Percentiles rank a stretch among this genome's conserved stretches.
phyloP scores from a whole-genome alignment of 2,113 vertebrate genomes.

The Urocolius indicus region DNA sequence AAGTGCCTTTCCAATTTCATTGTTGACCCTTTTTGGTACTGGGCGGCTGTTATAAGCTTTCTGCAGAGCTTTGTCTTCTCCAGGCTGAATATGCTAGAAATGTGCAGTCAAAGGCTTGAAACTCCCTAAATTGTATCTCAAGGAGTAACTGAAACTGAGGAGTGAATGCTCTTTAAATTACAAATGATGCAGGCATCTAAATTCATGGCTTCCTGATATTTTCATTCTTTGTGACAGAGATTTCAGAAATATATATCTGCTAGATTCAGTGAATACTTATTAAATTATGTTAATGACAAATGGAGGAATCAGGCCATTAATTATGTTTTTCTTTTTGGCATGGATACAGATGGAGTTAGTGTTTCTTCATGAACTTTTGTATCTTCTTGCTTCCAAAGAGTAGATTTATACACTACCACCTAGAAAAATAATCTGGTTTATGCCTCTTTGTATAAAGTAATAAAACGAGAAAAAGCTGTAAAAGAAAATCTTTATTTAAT shows the following conservation, averaged over 20 bases:
- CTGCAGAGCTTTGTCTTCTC: too few species aligned
- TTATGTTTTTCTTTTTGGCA: not conserved
- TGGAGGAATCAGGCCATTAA: not conserved
- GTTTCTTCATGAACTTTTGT: not conserved
- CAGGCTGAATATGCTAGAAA: not conserved
- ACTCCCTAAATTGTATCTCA: not conserved
- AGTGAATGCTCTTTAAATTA: not conserved
- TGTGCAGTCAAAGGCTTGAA: not conserved
- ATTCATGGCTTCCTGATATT: not conserved
- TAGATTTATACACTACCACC: not conserved
- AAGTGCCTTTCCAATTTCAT: too few species aligned
- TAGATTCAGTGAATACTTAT: not conserved
- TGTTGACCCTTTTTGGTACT: too few species aligned
- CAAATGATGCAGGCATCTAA: not conserved
- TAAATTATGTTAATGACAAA: not conserved
- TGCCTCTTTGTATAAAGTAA: not conserved
- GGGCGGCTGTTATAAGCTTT: too few species aligned
- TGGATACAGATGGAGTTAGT: not conserved
- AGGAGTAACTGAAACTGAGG: not conserved
- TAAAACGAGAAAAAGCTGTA: not conserved
- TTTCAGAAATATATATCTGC: not conserved
- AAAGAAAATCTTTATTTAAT: not conserved
- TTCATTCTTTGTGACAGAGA: not conserved
- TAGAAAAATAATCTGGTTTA: not conserved
- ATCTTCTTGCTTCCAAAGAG: not conserved